phyloP scores from a whole-genome alignment of 2,113 vertebrate species.

The Laticauda laticaudata region DNA sequence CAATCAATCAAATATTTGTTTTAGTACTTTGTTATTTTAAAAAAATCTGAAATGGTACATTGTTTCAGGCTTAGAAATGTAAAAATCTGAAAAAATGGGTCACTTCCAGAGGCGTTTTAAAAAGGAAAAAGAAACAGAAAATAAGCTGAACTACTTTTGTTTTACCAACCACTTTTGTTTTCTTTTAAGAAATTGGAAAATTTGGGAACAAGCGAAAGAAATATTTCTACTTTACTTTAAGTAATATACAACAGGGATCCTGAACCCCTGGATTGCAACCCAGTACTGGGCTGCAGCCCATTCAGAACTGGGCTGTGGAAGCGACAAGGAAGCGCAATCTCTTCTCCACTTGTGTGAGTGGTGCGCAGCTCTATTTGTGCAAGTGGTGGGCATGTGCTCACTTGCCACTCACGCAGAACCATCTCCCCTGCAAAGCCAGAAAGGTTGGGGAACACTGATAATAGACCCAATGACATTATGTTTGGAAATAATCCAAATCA shows the following conservation, averaged over 20 bases:
- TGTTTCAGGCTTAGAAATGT: background rate
- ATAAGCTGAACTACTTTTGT: background rate
- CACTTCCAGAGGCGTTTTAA: background rate
- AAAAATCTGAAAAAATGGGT: background rate
- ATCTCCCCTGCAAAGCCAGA: background rate
- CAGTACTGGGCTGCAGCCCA: background rate
- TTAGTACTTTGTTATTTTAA: background rate
- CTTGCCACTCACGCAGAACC: background rate
- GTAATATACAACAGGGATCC: background rate
- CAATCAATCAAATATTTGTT: background rate
- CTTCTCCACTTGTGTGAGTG: background rate
- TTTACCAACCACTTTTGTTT: background rate
- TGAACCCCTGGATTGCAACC: too few relatives aligned
- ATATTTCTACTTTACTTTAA: background rate
- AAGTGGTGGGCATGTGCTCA: background rate
- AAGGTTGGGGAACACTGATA: background rate
- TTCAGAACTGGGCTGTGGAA: background rate
- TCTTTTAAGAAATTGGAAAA: background rate
- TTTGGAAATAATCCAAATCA: background rate
- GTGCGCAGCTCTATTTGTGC: background rate
- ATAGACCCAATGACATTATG: background rate
- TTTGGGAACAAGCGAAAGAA: background rate
- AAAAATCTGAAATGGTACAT: background rate
- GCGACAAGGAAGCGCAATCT: accelerated
- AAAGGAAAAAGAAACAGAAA: background rate